Percentiles rank a stretch among this genome's conserved stretches.
phyloP scores from a whole-genome alignment of 2,113 vertebrate genomes.

The Bagarius yarrelli region DNA sequence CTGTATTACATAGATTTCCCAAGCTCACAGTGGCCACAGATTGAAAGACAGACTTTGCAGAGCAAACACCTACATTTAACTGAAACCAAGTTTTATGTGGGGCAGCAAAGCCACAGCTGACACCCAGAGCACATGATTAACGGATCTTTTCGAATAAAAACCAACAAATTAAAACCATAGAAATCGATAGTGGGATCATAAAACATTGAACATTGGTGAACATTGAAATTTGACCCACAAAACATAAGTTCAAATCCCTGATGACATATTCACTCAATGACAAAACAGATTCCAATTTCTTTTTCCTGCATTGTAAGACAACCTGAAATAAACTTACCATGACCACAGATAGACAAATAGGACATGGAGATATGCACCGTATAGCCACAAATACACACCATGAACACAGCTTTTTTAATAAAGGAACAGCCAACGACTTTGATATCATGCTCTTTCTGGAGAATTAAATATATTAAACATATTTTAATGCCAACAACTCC shows the following conservation, averaged over 20 bases:
- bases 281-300: constrained; percentile 4
- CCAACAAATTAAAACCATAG: not conserved
- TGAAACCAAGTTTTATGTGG: constrained; percentile 59
- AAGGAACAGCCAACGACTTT: not conserved
- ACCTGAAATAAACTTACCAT: not conserved
- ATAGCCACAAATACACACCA: not conserved
- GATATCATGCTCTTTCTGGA: not conserved
- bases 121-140: constrained; percentile 42
- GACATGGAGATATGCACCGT: not conserved
- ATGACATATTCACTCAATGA: not conserved
- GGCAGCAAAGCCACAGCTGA: constrained; percentile 57
- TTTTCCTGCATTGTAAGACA: not conserved
- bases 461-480: not conserved
- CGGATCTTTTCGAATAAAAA: constrained; percentile 42
- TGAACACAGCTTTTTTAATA: not conserved
- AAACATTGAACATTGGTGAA: not conserved
- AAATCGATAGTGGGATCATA: not conserved
- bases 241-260: not conserved
- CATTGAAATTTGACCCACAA: not conserved
- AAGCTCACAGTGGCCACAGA: constrained; percentile 30
- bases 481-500: not conserved
- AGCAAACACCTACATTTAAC: constrained; percentile 52
- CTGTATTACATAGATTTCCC: constrained; percentile 18
- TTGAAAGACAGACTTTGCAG: constrained; percentile 17
- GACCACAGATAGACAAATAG: not conserved